Evolutionary conservation across 2,888 invertebrate genomes (phyloP).

Genomic region (Metopia argyrocephala): DNA sequence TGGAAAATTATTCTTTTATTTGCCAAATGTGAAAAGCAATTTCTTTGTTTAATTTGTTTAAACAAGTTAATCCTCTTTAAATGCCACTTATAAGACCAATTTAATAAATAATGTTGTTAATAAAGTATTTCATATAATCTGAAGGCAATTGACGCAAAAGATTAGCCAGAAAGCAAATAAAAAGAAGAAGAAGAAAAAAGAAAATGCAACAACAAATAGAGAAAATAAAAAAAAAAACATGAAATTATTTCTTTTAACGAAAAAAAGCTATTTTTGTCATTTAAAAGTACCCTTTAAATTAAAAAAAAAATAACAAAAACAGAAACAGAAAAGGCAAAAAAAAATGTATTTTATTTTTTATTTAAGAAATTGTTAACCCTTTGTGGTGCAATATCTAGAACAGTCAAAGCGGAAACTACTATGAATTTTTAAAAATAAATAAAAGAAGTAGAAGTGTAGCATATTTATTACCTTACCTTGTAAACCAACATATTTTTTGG

Average conservation of each 20-base stretch:
- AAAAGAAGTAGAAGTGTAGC: too few species aligned
- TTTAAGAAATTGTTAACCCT: too few species aligned
- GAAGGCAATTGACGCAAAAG: constrained; percentile 57
- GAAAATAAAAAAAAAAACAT: constrained; percentile 36
- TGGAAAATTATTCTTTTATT: too few species aligned
- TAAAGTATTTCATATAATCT: constrained; percentile 12
- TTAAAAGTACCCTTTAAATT: constrained; percentile 45
- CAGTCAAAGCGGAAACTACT: too few species aligned
- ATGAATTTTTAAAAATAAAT: too few species aligned
- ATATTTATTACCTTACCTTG: too few species aligned
- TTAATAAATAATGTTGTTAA: background rate
- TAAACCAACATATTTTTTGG: too few species aligned
- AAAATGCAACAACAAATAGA: constrained; percentile 11
- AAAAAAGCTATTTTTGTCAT: constrained; percentile 57
- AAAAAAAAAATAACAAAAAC: constrained; percentile 18
- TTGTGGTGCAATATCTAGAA: too few species aligned
- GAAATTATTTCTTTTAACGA: constrained; percentile 1
- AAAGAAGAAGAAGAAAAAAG: background rate
- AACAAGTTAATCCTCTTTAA: background rate
- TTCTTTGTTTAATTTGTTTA: background rate
- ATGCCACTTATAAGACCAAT: background rate
- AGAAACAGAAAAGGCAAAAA: background rate
- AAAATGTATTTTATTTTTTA: background rate
- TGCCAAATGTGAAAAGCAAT: background rate
- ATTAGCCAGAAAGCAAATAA: constrained; percentile 21